A percentile compares a stretch with the other conserved stretches of the same genome.
Evolutionary conservation across 2,888 invertebrate genomes (phyloP).

Genomic region (Onthophagus sagittarius): DNA sequence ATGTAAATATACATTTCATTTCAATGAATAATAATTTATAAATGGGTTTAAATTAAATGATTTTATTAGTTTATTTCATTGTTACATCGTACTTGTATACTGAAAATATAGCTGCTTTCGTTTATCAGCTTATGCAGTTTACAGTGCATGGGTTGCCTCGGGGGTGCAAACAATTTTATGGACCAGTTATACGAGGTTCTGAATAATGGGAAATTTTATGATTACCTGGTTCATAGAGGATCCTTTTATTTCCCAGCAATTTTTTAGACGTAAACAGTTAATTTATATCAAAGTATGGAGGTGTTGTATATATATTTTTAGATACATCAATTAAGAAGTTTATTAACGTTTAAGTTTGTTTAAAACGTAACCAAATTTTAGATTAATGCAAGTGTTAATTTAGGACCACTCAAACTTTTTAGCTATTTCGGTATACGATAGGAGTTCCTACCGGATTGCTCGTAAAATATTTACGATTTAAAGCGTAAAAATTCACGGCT

Average conservation of each 20-base stretch:
- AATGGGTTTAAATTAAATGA: too few relatives aligned
- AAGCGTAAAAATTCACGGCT: background rate
- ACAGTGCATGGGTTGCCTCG: background rate
- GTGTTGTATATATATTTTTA: too few relatives aligned
- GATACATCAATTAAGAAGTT: too few relatives aligned
- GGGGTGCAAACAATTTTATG: background rate
- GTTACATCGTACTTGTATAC: background rate
- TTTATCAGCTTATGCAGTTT: background rate
- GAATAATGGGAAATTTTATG: background rate
- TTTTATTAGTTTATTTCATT: background rate
- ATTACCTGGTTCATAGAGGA: background rate
- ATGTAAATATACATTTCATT: too few relatives aligned
- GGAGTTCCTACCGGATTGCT: background rate
- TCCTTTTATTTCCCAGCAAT: background rate
- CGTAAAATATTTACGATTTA: constrained; percentile 4
- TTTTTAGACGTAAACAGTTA: background rate
- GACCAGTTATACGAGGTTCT: background rate
- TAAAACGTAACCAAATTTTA: too few relatives aligned
- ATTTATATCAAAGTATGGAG: too few relatives aligned
- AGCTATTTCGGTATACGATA: constrained; percentile 3
- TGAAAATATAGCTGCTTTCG: background rate
- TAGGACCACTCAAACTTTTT: background rate
- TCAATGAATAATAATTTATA: too few relatives aligned
- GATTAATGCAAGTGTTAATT: background rate
- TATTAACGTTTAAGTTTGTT: too few relatives aligned